Base-by-base conservation (phyloP, 2,888 invertebrate species). In the Cosmopolites sordidus region DNA sequence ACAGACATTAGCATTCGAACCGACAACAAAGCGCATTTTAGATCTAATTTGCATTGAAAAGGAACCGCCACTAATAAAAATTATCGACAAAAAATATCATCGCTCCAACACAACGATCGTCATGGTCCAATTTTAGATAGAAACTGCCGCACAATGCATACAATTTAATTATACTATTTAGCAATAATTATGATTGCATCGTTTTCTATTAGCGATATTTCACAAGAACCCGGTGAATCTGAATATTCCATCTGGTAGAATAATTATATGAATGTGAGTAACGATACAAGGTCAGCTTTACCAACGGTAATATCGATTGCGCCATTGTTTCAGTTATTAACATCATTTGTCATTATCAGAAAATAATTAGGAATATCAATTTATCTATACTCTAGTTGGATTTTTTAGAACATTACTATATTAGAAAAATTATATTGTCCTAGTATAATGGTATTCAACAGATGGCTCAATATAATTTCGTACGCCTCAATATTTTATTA, bases 61-160 rank as follows among this genome's bases (percentile, higher is more conserved):
- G 33, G 33, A 12, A 33, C 33, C 33, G 33, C 5, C 33, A 33
- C n/a, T 12, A 33, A 33, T 33, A 33, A 33, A 33, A 33, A 12
- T 33, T 33, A 33, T 33, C 33, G 11, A 33, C 11, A 33, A 33
- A 33, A 33, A 33, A 12, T n/a, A 5, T 33, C 11, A n/a, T 33
- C 33, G 22, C 4, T 5, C 22, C 22, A 22, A 22, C 22, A 33
- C 33, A 33, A 33, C 22, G 22, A 12, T 4, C 33, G 33, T 33
- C 33, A 33, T n/a, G 33, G 33, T 33, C 33, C 33, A 33, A 33
- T 33, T 33, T 33, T 33, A 33, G n/a, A 33, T n/a, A 5, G 33
- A 33, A 22, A 33, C 33, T 11, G 12, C 12, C 5, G 8, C 8
- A n/a, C 33, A n/a, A 12, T 12, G n/a, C n/a, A n/a, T 12, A 11